Conservation (phyloP, 2,113 vertebrate genomes). For the Anser cygnoides region DNA sequence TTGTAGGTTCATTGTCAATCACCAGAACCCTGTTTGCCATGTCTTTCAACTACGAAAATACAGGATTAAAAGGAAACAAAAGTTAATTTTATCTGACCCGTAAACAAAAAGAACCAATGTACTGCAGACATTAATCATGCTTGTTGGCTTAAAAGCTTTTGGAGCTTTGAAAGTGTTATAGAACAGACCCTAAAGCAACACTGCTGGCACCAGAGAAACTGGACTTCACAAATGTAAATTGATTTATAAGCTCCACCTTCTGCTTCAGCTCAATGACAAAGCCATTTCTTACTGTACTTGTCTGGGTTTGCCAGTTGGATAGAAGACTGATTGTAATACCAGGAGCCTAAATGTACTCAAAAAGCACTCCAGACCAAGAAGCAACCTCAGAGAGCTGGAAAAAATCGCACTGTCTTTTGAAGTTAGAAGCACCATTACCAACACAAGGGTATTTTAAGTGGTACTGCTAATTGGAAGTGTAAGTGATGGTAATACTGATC, state of each 20-base stretch:
- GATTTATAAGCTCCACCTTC: constrained; percentile 58
- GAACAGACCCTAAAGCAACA: constrained; percentile 88
- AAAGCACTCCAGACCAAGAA: constrained; percentile 66
- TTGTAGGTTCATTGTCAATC: constrained; percentile 61
- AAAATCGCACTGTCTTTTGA: constrained; percentile 51
- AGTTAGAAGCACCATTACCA: constrained; percentile 31
- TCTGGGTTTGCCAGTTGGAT: constrained; percentile 46
- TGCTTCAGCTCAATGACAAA: constrained; percentile 53
- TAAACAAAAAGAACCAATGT: constrained; percentile 87
- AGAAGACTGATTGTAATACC: constrained; percentile 52
- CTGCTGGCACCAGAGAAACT: constrained; percentile 88
- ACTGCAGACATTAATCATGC: constrained; percentile 95
- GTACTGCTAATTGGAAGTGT: constrained; percentile 1
- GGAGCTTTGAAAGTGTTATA: constrained; percentile 87
- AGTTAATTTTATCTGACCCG: constrained; percentile 90
- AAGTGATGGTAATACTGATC: constrained; percentile 21
- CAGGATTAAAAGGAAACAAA: constrained; percentile 90
- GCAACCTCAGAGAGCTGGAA: constrained; percentile 84
- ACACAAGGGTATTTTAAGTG: neutral
- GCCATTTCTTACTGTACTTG: constrained; percentile 39
- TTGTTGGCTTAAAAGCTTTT: constrained; percentile 88
- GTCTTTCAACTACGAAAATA: constrained; percentile 71
- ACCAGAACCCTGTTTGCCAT: constrained; percentile 51
- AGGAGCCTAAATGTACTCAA: constrained; percentile 62
- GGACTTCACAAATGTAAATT: constrained; percentile 64